These are phyloP conservation scores for Xanthia togata DNA, from an alignment of 2,888 invertebrate genomes.

Conservation along the genomic window DNA sequence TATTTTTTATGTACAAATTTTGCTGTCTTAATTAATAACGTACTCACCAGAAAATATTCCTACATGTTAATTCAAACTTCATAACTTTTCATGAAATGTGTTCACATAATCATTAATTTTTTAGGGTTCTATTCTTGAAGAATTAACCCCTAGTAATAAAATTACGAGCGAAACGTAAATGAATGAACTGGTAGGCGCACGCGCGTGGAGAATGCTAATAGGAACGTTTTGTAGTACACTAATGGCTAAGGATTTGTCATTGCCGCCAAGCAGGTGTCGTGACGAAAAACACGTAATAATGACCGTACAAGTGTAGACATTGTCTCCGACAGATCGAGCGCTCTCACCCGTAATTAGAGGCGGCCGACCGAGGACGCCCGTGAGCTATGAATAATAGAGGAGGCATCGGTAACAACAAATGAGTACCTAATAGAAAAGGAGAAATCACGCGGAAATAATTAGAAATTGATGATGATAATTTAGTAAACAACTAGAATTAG, in stretches of 20 bases:
- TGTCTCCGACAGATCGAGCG: constrained; percentile 77
- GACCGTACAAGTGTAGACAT: constrained; percentile 80
- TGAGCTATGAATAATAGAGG: constrained; percentile 65
- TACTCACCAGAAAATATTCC: constrained; percentile 30
- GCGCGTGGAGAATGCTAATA: constrained; percentile 70
- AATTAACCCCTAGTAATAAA: constrained; percentile 42
- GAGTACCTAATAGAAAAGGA: constrained; percentile 1
- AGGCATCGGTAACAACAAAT: constrained; percentile 32
- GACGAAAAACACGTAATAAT: constrained; percentile 81
- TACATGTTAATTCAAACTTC: constrained; percentile 13
- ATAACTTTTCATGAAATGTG: constrained; percentile 23
- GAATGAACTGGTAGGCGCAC: constrained; percentile 57
- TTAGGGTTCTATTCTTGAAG: constrained; percentile 18
- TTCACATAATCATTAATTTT: constrained; percentile 40
- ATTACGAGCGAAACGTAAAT: constrained; percentile 46
- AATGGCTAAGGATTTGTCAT: constrained; percentile 78
- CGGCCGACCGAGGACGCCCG: constrained; percentile 71
- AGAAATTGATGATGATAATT: constrained; percentile 23
- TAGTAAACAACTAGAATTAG: constrained; percentile 7
- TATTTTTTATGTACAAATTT: constrained; percentile 34
- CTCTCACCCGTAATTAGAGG: constrained; percentile 81
- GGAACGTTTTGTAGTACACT: constrained; percentile 74
- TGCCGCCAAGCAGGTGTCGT: constrained; percentile 81
- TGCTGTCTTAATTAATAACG: constrained; percentile 45
- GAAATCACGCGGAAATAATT: constrained; percentile 5